Evolutionary conservation across 2,113 vertebrate species (phyloP).

Genomic region (Oreochromis tanganicae): DNA sequence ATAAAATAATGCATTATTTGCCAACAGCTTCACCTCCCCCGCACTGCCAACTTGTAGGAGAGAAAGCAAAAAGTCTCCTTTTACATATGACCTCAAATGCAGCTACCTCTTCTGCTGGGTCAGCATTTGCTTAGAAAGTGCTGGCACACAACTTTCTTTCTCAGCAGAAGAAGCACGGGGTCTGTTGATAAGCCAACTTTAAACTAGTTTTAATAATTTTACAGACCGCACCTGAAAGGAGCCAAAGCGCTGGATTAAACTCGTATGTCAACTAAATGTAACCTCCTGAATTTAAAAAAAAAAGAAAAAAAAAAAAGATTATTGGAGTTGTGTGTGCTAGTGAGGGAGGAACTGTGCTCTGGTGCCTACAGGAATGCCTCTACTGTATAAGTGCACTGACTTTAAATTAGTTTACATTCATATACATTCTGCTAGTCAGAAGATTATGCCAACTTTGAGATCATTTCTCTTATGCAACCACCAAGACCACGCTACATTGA

Average conservation of each 20-base stretch:
- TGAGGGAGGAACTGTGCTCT: background rate
- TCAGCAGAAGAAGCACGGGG: constrained; percentile 26
- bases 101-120: constrained; percentile 38
- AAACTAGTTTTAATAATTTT: constrained; percentile 53
- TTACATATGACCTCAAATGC: constrained; percentile 51
- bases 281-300: constrained; percentile 2
- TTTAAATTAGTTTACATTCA: background rate
- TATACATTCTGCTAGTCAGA: background rate
- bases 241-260: constrained; percentile 35
- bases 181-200: constrained; percentile 57
- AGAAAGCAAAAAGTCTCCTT: constrained; percentile 28
- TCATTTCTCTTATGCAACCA: background rate
- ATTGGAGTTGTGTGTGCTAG: background rate
- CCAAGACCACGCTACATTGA: background rate
- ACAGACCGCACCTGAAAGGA: constrained; percentile 33
- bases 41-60: constrained; percentile 15
- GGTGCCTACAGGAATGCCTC: background rate
- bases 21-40: background rate
- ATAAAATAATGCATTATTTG: constrained; percentile 24
- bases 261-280: constrained; percentile 38
- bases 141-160: constrained; percentile 46
- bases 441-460: background rate
- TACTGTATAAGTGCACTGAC: background rate
- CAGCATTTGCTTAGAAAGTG: constrained; percentile 56
- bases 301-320: background rate